Percentiles rank a stretch among this genome's conserved stretches.
These are phyloP conservation scores for Megalonaias nervosa DNA, from an alignment of 1,140 invertebrate genomes.

Conservation along the genomic window DNA sequence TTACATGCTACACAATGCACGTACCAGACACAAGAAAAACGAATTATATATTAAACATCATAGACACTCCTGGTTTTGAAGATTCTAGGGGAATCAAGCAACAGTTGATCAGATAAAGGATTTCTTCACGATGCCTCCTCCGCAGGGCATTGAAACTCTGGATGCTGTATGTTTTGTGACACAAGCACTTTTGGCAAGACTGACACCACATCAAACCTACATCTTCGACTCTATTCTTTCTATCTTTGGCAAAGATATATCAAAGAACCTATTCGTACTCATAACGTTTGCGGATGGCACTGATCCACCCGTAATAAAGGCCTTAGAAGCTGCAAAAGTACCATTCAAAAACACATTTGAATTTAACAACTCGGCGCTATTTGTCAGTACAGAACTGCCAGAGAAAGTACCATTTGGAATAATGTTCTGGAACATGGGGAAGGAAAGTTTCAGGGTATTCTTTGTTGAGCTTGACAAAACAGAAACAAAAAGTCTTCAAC, in stretches of 20 bases:
- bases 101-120: slow-evolving; percentile 37
- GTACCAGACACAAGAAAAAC: not conserved
- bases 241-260: slow-evolving; percentile 43
- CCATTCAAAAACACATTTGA: slow-evolving; percentile 23
- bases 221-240: slow-evolving; percentile 41
- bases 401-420: not conserved
- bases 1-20: slow-evolving; percentile 27
- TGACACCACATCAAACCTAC: slow-evolving; percentile 25
- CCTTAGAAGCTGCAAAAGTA: slow-evolving; percentile 14
- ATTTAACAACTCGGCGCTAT: slow-evolving; percentile 25
- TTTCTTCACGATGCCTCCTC: slow-evolving; percentile 6
- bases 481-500: slow-evolving; percentile 13
- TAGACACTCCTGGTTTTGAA: slow-evolving; percentile 25
- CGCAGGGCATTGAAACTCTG: slow-evolving; percentile 29
- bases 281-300: slow-evolving; percentile 40
- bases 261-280: slow-evolving; percentile 36
- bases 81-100: slow-evolving; percentile 34
- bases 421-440: slow-evolving; percentile 38
- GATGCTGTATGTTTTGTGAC: slow-evolving; percentile 34
- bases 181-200: slow-evolving; percentile 18
- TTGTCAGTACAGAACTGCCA: slow-evolving; percentile 4
- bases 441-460: slow-evolving; percentile 16
- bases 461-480: slow-evolving; percentile 4
- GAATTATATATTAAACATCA: slow-evolving; percentile 11
- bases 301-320: slow-evolving; percentile 25